Conservation (phyloP, 1,140 invertebrate species). For the Laupala kohalensis region DNA sequence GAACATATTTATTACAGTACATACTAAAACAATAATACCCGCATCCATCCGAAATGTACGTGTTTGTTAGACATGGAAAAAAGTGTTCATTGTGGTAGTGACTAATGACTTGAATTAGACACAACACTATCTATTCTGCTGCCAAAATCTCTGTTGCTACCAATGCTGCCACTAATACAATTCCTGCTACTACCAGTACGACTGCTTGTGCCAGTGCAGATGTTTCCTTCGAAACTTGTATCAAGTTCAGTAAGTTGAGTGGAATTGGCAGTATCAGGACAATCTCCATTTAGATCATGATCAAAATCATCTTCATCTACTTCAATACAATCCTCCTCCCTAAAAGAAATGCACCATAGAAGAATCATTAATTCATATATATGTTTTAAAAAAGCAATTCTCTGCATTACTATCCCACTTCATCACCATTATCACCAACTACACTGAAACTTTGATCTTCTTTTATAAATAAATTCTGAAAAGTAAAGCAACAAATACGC, state of each 20-base stretch:
- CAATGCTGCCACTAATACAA: background rate
- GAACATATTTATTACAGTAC: background rate
- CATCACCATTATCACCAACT: too few relatives aligned
- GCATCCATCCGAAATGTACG: conserved; percentile 7
- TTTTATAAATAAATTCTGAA: too few relatives aligned
- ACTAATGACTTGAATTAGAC: background rate
- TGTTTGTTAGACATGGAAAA: background rate
- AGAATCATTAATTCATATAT: too few relatives aligned
- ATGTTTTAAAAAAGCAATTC: too few relatives aligned
- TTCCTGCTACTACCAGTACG: background rate
- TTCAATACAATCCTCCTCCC: background rate
- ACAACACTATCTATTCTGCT: background rate
- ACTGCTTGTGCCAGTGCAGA: background rate
- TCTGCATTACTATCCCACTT: too few relatives aligned
- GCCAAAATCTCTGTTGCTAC: background rate
- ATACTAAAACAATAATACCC: conserved; percentile 6
- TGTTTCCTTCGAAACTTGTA: background rate
- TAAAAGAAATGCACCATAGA: too few relatives aligned
- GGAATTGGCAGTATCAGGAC: background rate
- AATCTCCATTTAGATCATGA: background rate
- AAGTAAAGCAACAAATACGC: too few relatives aligned
- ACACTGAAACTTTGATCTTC: too few relatives aligned
- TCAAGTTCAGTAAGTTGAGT: background rate
- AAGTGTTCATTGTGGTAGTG: background rate
- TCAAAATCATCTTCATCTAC: background rate